Conservation (phyloP, 2,888 invertebrate species). For the Noctua fimbriata region DNA sequence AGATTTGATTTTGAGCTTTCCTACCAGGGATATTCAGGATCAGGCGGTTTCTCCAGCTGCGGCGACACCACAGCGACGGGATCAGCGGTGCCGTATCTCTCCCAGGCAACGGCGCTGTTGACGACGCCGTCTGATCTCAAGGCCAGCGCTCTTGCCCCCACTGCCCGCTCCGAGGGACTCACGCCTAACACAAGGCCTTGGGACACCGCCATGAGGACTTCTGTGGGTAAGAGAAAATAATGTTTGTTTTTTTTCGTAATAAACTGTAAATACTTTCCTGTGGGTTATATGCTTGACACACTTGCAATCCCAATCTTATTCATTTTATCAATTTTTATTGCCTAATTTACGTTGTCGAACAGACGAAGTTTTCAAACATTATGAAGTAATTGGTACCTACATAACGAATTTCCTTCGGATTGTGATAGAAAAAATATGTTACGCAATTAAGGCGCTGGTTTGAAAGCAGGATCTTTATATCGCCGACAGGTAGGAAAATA, state of each 20-base stretch:
- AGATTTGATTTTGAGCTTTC: slow-evolving; percentile 22
- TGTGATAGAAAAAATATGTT: not conserved
- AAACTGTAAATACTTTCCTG: not conserved
- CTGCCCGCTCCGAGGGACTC: slow-evolving; percentile 86
- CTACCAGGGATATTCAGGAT: slow-evolving; percentile 93
- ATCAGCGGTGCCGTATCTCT: slow-evolving; percentile 83
- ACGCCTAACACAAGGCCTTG: slow-evolving; percentile 92
- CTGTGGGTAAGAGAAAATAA: slow-evolving; percentile 80
- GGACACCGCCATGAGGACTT: slow-evolving; percentile 93
- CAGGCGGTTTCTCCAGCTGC: slow-evolving; percentile 92
- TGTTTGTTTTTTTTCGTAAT: not conserved
- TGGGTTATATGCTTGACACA: not conserved
- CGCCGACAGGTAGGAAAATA: not conserved
- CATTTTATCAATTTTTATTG: not conserved
- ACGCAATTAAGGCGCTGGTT: not conserved
- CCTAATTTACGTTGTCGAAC: not conserved
- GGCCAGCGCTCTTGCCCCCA: slow-evolving; percentile 88
- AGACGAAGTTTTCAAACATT: not conserved
- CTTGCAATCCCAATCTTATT: not conserved
- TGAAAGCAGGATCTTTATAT: not conserved
- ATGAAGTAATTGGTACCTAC: not conserved
- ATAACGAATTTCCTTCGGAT: not conserved
- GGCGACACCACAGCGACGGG: slow-evolving; percentile 86
- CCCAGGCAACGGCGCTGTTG: slow-evolving; percentile 85
- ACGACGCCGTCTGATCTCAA: slow-evolving; percentile 81